A percentile compares a stretch with the other conserved stretches of the same genome.
Conservation (phyloP, 53 echinoderm and acorn worm species). For the Crossaster papposus region DNA sequence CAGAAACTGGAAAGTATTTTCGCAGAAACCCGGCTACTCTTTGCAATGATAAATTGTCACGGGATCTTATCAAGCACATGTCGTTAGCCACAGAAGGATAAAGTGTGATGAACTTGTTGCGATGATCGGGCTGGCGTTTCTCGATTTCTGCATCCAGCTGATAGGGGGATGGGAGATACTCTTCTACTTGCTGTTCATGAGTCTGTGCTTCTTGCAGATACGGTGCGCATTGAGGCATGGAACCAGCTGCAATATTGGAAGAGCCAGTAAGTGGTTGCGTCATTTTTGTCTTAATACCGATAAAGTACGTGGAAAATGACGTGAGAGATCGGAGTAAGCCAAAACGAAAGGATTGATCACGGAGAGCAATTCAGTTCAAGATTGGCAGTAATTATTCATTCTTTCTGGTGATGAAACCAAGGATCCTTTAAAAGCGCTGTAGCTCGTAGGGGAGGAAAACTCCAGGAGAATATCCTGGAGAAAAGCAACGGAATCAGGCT, state of each 20-base stretch:
- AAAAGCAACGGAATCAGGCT: no score
- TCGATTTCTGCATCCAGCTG: constrained; percentile 47
- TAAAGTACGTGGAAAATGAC: background rate
- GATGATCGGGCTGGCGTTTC: constrained; percentile 41
- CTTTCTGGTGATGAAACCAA: no score
- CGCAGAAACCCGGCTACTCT: background rate
- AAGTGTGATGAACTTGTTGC: background rate
- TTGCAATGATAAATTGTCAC: background rate
- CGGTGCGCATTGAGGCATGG: constrained; percentile 32
- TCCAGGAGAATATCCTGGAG: no score
- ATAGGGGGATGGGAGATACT: constrained; percentile 50
- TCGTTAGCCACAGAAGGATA: background rate
- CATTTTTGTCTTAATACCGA: background rate
- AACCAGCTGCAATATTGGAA: background rate
- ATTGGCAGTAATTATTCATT: background rate
- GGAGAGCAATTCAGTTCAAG: background rate
- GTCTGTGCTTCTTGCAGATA: constrained; percentile 40
- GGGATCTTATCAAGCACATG: background rate
- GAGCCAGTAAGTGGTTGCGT: background rate
- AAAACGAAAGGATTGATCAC: background rate
- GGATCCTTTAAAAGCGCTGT: no score
- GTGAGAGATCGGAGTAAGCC: background rate
- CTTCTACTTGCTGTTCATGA: constrained; percentile 23
- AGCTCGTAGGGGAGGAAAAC: no score
- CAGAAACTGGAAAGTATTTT: background rate